Base-by-base conservation (phyloP, 2,113 vertebrate genomes). In the Hippocampus comes region DNA sequence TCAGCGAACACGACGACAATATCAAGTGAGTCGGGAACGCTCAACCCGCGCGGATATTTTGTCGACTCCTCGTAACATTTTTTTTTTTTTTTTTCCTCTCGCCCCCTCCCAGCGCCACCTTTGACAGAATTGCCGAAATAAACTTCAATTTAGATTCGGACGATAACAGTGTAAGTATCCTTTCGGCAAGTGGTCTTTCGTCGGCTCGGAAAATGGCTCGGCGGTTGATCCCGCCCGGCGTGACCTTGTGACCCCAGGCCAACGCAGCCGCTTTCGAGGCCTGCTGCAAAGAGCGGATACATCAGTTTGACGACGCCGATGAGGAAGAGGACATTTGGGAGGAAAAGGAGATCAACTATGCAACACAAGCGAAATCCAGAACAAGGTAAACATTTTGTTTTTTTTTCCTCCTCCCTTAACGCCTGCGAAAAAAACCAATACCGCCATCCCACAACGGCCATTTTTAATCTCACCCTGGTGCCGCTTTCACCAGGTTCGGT, bases 251-350 rank as follows among this genome's bases (percentile, higher is more conserved):
- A 56, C 34, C 59, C 0, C 77, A 98, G 96, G 94, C 96, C 85
- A 96, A 94, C 0, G 92, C 93, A 1, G 94, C 95, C 81, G 94
- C 96, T 53, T 98, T 98, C 42, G 97, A 98, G 86, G 95, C 96
- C 72, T 97, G 96, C 89, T 97, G 95, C 91, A 94, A 94, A 15
- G 96, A 99, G 80, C 90, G 92, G 65, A 96, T 98, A 88, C 95
- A 95, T 67, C 96, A 96, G 61, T 99, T 98, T 18, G 95, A 97
- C 1, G 96, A 99, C 18, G 94, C 92, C 0, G 96, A 96, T 38
- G 96, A 96, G 63, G 96, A 97, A 9, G 96, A 99, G 11, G 97
- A 99, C 68, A 96, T 99, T 76, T 99, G 97, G 97, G 96, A 99
- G 49, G 96, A 96, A 57, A 95, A 95, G 82, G 95, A 95, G 84